Evolutionary conservation across 2,888 invertebrate species (phyloP), one percentile per base, ranked within the genome.

Genomic region (Thelaira solivaga): DNA sequence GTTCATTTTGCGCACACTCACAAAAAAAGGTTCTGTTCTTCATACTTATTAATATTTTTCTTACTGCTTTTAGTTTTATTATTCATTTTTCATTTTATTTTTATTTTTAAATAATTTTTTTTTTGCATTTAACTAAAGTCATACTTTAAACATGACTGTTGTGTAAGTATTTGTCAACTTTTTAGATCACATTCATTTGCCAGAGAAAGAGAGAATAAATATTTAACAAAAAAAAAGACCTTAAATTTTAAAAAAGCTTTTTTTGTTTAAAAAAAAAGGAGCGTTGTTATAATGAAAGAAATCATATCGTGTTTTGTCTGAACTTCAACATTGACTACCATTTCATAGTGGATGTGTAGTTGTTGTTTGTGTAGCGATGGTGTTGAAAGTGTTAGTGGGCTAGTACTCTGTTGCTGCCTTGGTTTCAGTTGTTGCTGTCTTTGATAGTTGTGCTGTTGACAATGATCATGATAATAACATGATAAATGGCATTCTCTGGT

Each of bases 151-250:
- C 74, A 74, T 67, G 51, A 67, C 51, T 67, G 74, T 68, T 74
- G 74, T 61, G 61, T 74, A 74, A 53, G 74, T 74, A 80, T 75
- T 72, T 80, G 78, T 80, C 80, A 80, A 75, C 78, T 78, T 80
- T 80, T 80, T 80, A 73, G 78, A 80, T 65, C 78, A 80, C 65
- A 69, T 75, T 78, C 73, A 74, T 67, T 72, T 74, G 62, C 18
- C 13, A 31, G 16, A 59, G 34, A 13, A 10, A 3, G 34, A n/a
- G n/a, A n/a, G n/a, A n/a, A n/a, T n/a, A n/a, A n/a, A n/a, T n/a
- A n/a, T n/a, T n/a, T n/a, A 10, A 16, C 13, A 20, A 57, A 45
- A 36, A 55, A 18, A 45, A 39, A 39, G 20, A 31, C 2, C 39
- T 51, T 39, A 49, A 51, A 41, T 1, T 53, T 39, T 18, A 45